A percentile compares a stretch with the other conserved stretches of the same genome.
Evolutionary conservation across 1,140 invertebrate genomes (phyloP).

Genomic region (Mactra quadrangularis): DNA sequence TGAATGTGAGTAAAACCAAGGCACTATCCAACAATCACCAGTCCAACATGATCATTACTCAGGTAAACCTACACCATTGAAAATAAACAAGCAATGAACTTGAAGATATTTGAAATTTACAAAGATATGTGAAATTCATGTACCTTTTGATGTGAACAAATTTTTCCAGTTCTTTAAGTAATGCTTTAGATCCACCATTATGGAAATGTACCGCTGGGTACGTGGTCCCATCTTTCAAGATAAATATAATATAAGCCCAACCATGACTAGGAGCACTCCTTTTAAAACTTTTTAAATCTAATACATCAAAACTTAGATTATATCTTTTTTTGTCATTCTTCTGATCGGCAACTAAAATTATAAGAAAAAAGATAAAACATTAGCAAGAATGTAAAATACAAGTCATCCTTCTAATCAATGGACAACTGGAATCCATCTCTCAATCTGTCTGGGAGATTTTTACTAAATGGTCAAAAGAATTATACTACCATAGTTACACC

Average conservation of each 20-base stretch:
- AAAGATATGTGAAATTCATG: too few species aligned
- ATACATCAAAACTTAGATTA: conserved; percentile 83
- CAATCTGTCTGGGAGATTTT: too few species aligned
- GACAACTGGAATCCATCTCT: neutral
- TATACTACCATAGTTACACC: too few species aligned
- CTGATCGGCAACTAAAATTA: conserved; percentile 29
- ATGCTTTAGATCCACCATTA: conserved; percentile 91
- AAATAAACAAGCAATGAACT: too few species aligned
- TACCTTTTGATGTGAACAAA: conserved; percentile 84
- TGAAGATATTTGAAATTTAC: too few species aligned
- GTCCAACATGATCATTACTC: too few species aligned
- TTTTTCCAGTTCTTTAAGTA: conserved; percentile 86
- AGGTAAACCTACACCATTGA: too few species aligned
- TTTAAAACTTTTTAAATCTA: conserved; percentile 84
- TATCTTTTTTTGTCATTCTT: conserved; percentile 75
- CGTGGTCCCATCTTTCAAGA: conserved; percentile 88
- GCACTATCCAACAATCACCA: too few species aligned
- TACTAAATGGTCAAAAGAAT: too few species aligned
- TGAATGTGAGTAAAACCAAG: too few species aligned
- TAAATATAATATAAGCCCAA: conserved; percentile 83
- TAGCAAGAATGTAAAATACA: neutral
- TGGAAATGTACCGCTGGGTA: conserved; percentile 94
- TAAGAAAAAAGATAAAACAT: too few species aligned
- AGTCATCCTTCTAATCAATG: neutral
- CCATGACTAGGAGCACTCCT: conserved; percentile 79